phyloP scores from a whole-genome alignment of 2,113 vertebrate species.

The Aegithalos caudatus region DNA sequence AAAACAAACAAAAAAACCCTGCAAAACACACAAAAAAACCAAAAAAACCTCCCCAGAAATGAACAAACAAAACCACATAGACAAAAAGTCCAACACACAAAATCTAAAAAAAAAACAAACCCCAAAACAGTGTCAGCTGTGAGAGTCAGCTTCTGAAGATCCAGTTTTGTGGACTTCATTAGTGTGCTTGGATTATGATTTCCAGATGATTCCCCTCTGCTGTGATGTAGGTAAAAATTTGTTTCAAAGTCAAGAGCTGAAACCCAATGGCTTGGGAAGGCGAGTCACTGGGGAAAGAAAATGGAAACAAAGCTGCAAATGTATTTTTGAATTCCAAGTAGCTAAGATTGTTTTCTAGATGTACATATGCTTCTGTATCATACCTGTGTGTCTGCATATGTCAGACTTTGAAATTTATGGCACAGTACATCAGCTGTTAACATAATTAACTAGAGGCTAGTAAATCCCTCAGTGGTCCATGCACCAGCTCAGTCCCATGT shows the following conservation, averaged over 20 bases:
- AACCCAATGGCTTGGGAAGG: neutral
- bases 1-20: neutral
- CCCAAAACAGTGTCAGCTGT: neutral
- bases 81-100: neutral
- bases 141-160: neutral
- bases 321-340: neutral
- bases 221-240: neutral
- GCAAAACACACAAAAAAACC: neutral
- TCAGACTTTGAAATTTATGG: neutral
- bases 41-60: neutral
- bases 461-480: neutral
- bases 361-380: accelerated
- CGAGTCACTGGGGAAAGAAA: neutral
- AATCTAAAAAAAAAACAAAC: neutral
- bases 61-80: no score
- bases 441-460: neutral
- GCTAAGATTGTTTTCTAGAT: neutral
- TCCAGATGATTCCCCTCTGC: neutral
- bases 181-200: neutral
- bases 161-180: neutral
- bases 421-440: neutral
- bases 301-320: neutral
- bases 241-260: neutral
- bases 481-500: neutral
- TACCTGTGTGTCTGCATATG: neutral